phyloP scores from a whole-genome alignment of 2,797 vertebrate species.

The Lagocephalus sceleratus region DNA sequence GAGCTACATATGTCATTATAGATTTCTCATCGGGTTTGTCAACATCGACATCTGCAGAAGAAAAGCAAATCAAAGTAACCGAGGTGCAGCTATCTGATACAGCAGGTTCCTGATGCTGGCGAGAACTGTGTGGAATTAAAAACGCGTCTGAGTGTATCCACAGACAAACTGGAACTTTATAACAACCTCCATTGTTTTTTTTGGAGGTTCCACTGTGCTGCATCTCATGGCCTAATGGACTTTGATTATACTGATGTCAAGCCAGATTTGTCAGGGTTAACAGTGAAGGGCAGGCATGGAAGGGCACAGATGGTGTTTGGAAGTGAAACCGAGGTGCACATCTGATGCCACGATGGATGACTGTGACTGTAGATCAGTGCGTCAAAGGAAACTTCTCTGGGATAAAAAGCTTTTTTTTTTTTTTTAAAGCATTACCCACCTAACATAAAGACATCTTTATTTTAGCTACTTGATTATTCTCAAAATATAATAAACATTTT shows the following conservation, averaged over 20 bases:
- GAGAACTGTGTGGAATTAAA: constrained; percentile 1
- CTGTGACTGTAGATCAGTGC: constrained; percentile 10
- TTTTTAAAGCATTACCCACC: not conserved
- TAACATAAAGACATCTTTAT: too few relatives aligned
- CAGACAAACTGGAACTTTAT: constrained; percentile 10
- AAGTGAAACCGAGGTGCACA: constrained; percentile 44
- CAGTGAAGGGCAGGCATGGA: constrained; percentile 68
- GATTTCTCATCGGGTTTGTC: constrained; percentile 98
- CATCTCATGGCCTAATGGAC: constrained; percentile 63
- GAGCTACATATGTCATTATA: constrained; percentile 96
- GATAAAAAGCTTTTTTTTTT: not conserved
- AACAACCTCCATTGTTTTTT: constrained; percentile 33
- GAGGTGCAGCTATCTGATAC: not conserved
- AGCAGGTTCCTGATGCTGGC: not conserved
- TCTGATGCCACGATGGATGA: constrained; percentile 35
- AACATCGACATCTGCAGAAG: constrained; percentile 89
- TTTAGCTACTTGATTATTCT: not conserved
- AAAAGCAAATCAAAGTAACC: constrained; percentile 7
- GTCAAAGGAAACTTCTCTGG: not conserved
- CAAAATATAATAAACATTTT: constrained; percentile 32
- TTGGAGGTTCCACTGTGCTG: constrained; percentile 32
- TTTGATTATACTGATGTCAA: constrained; percentile 73
- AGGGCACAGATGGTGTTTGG: constrained; percentile 67
- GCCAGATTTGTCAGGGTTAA: constrained; percentile 72
- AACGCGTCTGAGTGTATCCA: constrained; percentile 12